These are phyloP conservation scores for Taenioides sp. DNA, from an alignment of 2,797 vertebrate species.

Conservation along the genomic window DNA sequence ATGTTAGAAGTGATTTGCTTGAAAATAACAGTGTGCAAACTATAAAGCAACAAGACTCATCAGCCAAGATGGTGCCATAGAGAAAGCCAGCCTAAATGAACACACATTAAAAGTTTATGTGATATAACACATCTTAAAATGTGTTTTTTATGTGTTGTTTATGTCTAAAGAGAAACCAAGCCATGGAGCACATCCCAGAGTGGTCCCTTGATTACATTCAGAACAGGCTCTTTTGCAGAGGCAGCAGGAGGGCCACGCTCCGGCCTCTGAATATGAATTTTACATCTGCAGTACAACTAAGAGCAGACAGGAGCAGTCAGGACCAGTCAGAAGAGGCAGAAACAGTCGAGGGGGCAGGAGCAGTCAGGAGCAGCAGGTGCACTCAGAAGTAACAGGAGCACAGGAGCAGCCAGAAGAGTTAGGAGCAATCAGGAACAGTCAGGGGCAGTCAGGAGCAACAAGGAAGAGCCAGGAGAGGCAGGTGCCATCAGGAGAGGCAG, in stretches of 20 bases:
- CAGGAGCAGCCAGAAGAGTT: neutral
- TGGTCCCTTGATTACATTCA: neutral
- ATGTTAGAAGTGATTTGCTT: no score
- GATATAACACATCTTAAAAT: neutral
- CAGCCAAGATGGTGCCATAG: no score
- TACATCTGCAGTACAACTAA: neutral
- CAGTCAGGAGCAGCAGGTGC: neutral
- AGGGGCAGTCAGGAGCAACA: neutral
- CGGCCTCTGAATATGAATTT: neutral
- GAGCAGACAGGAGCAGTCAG: neutral
- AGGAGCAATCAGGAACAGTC: neutral
- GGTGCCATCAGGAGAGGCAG: neutral
- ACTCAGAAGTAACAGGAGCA: no score
- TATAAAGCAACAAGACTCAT: no score
- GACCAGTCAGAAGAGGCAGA: neutral
- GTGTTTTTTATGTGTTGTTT: neutral
- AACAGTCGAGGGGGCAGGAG: neutral
- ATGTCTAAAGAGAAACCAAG: neutral
- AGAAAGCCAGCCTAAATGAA: no score
- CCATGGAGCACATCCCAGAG: neutral
- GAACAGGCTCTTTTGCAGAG: neutral
- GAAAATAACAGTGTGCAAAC: no score
- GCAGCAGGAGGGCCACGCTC: neutral
- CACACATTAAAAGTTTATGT: no score
- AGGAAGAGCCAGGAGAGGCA: neutral